Evolutionary conservation across 2,888 invertebrate genomes (phyloP), one percentile per base, ranked within the genome.

Genomic region (Gryllus longicercus): DNA sequence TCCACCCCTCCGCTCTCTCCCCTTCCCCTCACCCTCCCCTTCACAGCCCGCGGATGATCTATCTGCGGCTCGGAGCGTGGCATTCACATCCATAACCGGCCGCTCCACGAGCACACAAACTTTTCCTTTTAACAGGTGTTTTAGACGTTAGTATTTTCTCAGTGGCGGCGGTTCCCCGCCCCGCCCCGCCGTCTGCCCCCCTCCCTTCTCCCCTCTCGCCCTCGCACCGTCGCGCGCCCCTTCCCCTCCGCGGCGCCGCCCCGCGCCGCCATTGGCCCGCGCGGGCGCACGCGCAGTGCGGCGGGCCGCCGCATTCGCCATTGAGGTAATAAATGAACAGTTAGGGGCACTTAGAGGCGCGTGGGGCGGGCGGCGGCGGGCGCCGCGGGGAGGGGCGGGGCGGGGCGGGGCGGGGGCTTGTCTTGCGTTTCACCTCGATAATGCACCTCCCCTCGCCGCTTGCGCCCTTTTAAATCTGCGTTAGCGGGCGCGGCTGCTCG

Each of bases 21-120:
- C 16, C 63, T 16, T 14, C 5, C 63, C 63, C 5, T 5, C 18
- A 0, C 14, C n/a, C 63, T 8, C 16, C 14, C n/a, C n/a, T 63
- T n/a, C 63, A 18, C 63, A 4, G 4, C 63, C 12, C 16, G n/a
- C 4, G 16, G 63, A 63, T 63, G 63, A 63, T 63, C 63, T 63
- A 63, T 63, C 63, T 63, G 63, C 63, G 16, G 63, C 63, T 14
- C n/a, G 16, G 14, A 14, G 63, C 63, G 63, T n/a, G 16, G 16
- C 63, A 63, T 63, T 63, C 63, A 63, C 63, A 63, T 63, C 63
- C 63, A 63, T 63, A 18, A 63, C 63, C 11, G 16, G 16, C 16
- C n/a, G 63, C 63, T 63, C n/a, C 63, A n/a, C 63, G 63, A 63
- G 63, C 63, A 63, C 63, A 63, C 63, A 63, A 63, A 63, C 63